Base-by-base conservation (phyloP, 2,113 vertebrate genomes). In the Parotia lawesii region DNA sequence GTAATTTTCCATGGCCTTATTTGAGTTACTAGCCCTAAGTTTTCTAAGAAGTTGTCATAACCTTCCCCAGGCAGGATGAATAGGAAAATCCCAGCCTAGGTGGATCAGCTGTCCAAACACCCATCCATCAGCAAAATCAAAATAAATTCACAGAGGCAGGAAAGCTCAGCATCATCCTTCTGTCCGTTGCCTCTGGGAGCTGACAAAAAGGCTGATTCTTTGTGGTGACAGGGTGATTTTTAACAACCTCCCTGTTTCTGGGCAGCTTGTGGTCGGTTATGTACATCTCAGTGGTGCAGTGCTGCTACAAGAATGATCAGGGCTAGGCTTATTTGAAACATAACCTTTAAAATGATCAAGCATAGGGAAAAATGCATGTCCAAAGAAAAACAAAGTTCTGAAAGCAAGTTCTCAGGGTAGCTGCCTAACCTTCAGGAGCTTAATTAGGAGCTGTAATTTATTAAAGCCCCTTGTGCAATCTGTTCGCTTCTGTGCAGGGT, bases 1-100 rank as follows among this genome's bases (percentile, higher is more conserved):
- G 79, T 90, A 94, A 58, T 83, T 95, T 96, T 95, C 93, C 94
- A 94, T 70, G 67, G 72, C 69, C 50, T 92, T 90, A 83, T 79
- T 94, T 86, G 64, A 70, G 23, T 80, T 87, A 70, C 64, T 50
- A 62, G 73, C 37, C 48, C 40, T 37, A 72, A 85, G 31, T 80
- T 92, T 90, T 84, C 64, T 86, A 69, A 89, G 86, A 62, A 86
- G 50, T 80, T 88, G 38, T 61, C 74, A 44, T 54, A 92, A 48
- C 60, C 14, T 73, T 92, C 56, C 27, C 25, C 27, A 50, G 48
- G 29, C 29, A 74, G 48, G 35, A 29, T 14, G 18, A 86, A 70
- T 19, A 80, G 51, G 69, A 86, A 96, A 93, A 88, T 84, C 79
- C 31, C 35, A 90, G 12, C 35, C 35, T 35, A 86, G 54, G 79